Base-by-base conservation (phyloP, 2,888 invertebrate genomes). In the Serrognathus titanus region DNA sequence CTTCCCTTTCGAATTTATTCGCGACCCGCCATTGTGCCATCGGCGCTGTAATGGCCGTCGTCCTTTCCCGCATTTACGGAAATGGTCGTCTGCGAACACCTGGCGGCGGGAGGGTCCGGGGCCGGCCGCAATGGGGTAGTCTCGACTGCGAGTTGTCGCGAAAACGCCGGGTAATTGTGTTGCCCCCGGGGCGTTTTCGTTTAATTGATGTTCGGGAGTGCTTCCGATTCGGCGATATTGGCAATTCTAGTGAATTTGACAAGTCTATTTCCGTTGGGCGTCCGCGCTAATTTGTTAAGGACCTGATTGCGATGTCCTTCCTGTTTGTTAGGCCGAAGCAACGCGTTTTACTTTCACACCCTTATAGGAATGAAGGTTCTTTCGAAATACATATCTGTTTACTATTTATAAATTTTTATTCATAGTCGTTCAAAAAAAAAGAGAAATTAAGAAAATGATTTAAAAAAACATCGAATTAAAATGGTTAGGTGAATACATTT, bases 101-200 rank as follows among this genome's bases (percentile, higher is more conserved):
- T 43, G 43, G n/a, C 39, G 4, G 24, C 24, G 43, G 16, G 12
- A 43, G 10, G 16, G 20, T 20, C 43, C 20, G 43, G n/a, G 11
- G n/a, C 12, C 43, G 9, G 16, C 43, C 43, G 10, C 10, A 43
- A 43, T 20, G 12, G 9, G 43, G 12, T 20, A 20, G 20, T 40
- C 40, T 40, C 40, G 20, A 16, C 20, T 43, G 43, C 13, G 43
- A 20, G 43, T 43, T 20, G 16, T 11, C 20, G 16, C 43, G 43
- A 13, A n/a, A 39, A 39, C 12, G 39, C 43, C 9, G 10, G 16
- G 24, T 31, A 31, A 31, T 31, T 31, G 24, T 6, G 24, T 31
- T 31, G 24, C 24, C 47, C 61, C 60, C 49, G 53, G 61, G 63
- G 61, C 63, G 63, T 63, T 63, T 61, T 61, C 63, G 54, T 57